These are phyloP conservation scores for Panthera uncia DNA, from an alignment of 2,113 vertebrate genomes.

Conservation along the genomic window DNA sequence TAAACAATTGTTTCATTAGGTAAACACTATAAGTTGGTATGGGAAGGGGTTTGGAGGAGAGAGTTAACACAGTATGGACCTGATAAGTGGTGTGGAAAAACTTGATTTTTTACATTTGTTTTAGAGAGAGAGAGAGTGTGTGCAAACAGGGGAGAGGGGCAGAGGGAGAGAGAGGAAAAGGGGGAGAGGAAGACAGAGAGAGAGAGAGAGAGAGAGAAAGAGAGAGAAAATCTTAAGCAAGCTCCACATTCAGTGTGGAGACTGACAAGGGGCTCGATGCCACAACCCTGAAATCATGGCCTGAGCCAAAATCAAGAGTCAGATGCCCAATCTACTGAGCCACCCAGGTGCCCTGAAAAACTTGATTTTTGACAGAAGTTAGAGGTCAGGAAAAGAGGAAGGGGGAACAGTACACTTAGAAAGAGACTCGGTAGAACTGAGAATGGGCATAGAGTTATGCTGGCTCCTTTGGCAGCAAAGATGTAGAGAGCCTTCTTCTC, in stretches of 20 bases:
- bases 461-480: neutral
- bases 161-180: neutral
- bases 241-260: neutral
- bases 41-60: neutral
- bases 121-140: neutral
- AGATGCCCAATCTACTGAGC: neutral
- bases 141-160: neutral
- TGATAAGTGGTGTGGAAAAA: neutral
- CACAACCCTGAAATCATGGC: neutral
- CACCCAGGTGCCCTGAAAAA: neutral
- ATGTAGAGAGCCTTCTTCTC: neutral
- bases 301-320: neutral
- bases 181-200: neutral
- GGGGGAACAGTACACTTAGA: neutral
- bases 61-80: neutral
- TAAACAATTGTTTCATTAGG: neutral
- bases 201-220: neutral
- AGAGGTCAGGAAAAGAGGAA: neutral
- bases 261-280: neutral
- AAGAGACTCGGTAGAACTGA: neutral
- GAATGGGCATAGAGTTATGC: fast-evolving
- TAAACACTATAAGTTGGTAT: neutral
- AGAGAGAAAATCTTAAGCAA: no score
- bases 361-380: neutral
- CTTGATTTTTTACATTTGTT: neutral